Evolutionary conservation across 2,888 invertebrate genomes (phyloP).

Genomic region (Meganola albula): DNA sequence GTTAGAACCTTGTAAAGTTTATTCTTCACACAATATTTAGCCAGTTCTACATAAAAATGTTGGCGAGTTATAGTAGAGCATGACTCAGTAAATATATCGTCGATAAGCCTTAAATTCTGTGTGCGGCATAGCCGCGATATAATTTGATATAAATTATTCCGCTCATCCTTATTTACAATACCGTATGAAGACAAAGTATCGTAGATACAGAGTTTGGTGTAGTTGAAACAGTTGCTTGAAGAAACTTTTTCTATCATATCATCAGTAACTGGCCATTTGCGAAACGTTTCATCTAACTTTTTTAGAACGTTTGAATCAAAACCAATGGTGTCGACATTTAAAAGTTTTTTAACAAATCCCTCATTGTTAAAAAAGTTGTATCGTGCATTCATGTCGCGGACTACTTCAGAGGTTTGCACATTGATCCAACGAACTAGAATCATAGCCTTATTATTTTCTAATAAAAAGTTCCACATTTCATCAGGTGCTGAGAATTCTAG

Average conservation of each 20-base stretch:
- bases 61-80: constrained; percentile 65
- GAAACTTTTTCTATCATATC: constrained; percentile 77
- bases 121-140: constrained; percentile 79
- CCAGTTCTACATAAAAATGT: constrained; percentile 72
- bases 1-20: constrained; percentile 73
- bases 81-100: constrained; percentile 73
- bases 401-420: constrained; percentile 69
- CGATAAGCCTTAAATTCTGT: constrained; percentile 70
- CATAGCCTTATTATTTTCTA: constrained; percentile 78
- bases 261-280: constrained; percentile 73
- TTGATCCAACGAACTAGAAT: constrained; percentile 80
- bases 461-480: constrained; percentile 79
- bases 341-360: constrained; percentile 57
- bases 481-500: constrained; percentile 68
- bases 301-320: constrained; percentile 55
- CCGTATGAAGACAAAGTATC: constrained; percentile 81
- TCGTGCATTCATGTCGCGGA: constrained; percentile 66
- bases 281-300: constrained; percentile 70
- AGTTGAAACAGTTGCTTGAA: constrained; percentile 62
- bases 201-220: constrained; percentile 76
- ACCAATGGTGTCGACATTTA: constrained; percentile 64
- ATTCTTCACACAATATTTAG: constrained; percentile 72
- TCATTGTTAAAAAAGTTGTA: constrained; percentile 67
- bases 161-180: constrained; percentile 79
- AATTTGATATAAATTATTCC: constrained; percentile 70